A percentile compares a stretch with the other conserved stretches of the same genome.
Evolutionary conservation across 1,140 invertebrate genomes (phyloP).

Genomic region (Monochamus saltuarius): DNA sequence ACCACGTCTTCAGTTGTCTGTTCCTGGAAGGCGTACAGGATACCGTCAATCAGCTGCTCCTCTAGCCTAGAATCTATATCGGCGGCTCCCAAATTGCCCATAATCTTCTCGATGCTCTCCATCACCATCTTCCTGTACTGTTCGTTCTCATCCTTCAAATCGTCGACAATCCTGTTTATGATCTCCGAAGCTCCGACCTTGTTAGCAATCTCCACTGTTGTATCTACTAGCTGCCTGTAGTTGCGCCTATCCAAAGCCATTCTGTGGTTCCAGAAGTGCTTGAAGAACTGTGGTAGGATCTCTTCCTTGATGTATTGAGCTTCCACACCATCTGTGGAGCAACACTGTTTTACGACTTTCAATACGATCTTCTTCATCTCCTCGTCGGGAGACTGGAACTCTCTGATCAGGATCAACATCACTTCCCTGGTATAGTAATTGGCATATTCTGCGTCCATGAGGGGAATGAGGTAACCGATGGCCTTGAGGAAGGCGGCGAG

Average conservation of each 20-base stretch:
- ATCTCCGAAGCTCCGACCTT: conserved; percentile 99
- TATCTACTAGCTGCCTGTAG: conserved; percentile 97
- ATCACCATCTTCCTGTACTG: conserved; percentile 99
- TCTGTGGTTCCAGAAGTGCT: conserved; percentile 99
- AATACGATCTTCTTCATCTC: conserved; percentile 99
- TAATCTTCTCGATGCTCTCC: conserved; percentile 99
- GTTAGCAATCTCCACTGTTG: conserved; percentile 99
- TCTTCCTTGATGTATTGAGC: conserved; percentile 99
- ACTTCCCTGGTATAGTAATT: conserved; percentile 99
- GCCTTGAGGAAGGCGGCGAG: conserved; percentile 98
- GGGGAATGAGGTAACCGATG: conserved; percentile 97
- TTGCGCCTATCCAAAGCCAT: conserved; percentile 98
- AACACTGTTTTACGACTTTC: conserved; percentile 99
- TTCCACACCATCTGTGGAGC: conserved; percentile 99
- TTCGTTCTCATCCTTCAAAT: conserved; percentile 99
- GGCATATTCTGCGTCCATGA: conserved; percentile 99
- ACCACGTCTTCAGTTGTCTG: conserved; percentile 99
- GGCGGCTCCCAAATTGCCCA: conserved; percentile 95
- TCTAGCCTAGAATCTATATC: conserved; percentile 97
- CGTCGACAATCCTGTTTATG: conserved; percentile 97
- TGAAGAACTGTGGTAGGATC: conserved; percentile 98
- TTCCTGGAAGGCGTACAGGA: conserved; percentile 99
- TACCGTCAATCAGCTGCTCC: conserved; percentile 99
- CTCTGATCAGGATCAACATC: conserved; percentile 98
- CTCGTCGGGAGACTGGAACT: conserved; percentile 99